Evolutionary conservation across 2,113 vertebrate genomes (phyloP).

Genomic region (Perccottus glenii): DNA sequence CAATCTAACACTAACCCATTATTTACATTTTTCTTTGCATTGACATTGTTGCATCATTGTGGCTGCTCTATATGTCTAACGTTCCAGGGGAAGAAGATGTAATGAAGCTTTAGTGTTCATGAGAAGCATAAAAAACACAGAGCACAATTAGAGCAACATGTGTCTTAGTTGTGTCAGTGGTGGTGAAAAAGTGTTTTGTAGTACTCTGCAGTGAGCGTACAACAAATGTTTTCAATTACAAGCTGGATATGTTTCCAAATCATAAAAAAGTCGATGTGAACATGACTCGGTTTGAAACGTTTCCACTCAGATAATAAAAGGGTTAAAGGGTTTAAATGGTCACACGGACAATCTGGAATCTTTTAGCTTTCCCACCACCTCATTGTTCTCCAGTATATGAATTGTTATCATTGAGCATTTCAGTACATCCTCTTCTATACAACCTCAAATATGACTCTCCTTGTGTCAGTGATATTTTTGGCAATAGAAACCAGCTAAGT

Average conservation of each 20-base stretch:
- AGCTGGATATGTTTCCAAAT: background rate
- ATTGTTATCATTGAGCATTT: background rate
- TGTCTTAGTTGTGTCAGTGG: too few species aligned
- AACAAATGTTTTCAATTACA: background rate
- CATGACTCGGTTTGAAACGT: background rate
- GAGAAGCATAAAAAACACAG: background rate
- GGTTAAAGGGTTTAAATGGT: background rate
- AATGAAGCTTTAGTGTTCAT: background rate
- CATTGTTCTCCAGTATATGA: background rate
- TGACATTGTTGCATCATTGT: background rate
- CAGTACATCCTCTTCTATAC: background rate
- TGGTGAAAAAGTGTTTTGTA: too few species aligned
- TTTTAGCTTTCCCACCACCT: background rate
- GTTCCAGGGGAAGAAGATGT: background rate
- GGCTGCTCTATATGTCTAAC: background rate
- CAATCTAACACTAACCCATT: background rate
- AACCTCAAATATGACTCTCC: too few species aligned
- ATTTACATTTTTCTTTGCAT: constrained; percentile 12
- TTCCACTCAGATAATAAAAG: background rate
- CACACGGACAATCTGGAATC: background rate
- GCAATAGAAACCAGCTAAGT: too few species aligned
- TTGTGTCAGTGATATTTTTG: too few species aligned
- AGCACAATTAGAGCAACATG: background rate
- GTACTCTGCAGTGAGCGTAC: background rate
- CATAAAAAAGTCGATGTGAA: background rate